Conservation (phyloP, 1,140 invertebrate species). For the Heterodera carotae region DNA sequence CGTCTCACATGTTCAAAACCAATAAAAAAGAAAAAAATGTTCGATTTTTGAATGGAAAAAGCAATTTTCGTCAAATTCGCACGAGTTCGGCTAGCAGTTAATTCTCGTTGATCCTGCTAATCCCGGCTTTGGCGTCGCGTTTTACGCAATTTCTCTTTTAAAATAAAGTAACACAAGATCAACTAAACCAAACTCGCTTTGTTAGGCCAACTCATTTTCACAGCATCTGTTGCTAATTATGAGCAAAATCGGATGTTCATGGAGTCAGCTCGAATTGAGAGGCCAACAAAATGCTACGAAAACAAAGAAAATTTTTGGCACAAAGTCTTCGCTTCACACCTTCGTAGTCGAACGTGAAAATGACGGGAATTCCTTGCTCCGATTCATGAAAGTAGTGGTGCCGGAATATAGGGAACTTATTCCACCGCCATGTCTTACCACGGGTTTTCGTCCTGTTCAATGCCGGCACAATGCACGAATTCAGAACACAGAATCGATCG, state of each 20-base stretch:
- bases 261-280: constrained; percentile 17
- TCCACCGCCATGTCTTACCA: constrained; percentile 19
- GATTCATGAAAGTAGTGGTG: constrained; percentile 32
- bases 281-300: constrained; percentile 25
- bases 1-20: too few species aligned
- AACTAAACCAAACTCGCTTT: too few species aligned
- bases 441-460: constrained; percentile 6
- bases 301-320: neutral
- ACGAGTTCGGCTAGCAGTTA: too few species aligned
- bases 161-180: too few species aligned
- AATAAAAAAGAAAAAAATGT: too few species aligned
- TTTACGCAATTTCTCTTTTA: too few species aligned
- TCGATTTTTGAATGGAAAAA: too few species aligned
- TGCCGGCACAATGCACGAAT: constrained; percentile 2
- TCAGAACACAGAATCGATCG: neutral
- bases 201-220: too few species aligned
- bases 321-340: neutral
- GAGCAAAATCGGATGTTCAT: constrained; percentile 11
- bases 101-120: too few species aligned
- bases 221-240: neutral
- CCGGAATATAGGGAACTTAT: constrained; percentile 26
- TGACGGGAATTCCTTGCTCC: constrained; percentile 22
- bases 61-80: too few species aligned
- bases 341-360: constrained; percentile 31
- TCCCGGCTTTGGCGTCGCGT: too few species aligned